Evolutionary conservation across 2,113 vertebrate species (phyloP).

Genomic region (Hemiprocne comata): DNA sequence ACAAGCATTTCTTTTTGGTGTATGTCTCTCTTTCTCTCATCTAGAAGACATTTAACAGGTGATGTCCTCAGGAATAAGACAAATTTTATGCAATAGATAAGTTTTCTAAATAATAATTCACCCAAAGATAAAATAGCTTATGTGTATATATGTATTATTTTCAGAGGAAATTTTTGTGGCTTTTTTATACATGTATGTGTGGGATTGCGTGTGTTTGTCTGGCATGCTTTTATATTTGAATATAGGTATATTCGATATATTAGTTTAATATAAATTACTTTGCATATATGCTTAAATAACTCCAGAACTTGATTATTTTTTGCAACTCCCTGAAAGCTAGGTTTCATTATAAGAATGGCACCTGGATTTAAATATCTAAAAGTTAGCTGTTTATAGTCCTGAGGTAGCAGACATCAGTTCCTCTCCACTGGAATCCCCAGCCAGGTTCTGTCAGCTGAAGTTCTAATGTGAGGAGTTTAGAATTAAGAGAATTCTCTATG

Average conservation of each 20-base stretch:
- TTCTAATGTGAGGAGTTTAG: not conserved
- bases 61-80: not conserved
- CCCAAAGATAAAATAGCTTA: not conserved
- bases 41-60: slow-evolving; percentile 33
- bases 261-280: not conserved
- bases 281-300: not conserved
- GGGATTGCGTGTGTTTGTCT: not conserved
- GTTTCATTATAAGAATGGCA: not conserved
- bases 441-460: not conserved
- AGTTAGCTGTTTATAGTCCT: not conserved
- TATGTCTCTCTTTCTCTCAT: not conserved
- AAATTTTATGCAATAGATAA: not conserved
- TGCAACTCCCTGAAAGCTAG: not conserved
- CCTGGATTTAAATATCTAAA: not conserved
- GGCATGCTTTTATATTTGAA: not conserved
- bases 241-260: not conserved
- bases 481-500: not conserved
- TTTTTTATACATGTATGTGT: not conserved
- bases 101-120: slow-evolving; percentile 18
- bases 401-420: not conserved
- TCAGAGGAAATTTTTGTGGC: not conserved
- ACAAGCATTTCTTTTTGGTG: not conserved
- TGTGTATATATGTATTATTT: not conserved
- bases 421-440: not conserved
- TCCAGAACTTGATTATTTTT: not conserved